Evolutionary conservation across 2,888 invertebrate genomes (phyloP).

Genomic region (Catocala fraxini): DNA sequence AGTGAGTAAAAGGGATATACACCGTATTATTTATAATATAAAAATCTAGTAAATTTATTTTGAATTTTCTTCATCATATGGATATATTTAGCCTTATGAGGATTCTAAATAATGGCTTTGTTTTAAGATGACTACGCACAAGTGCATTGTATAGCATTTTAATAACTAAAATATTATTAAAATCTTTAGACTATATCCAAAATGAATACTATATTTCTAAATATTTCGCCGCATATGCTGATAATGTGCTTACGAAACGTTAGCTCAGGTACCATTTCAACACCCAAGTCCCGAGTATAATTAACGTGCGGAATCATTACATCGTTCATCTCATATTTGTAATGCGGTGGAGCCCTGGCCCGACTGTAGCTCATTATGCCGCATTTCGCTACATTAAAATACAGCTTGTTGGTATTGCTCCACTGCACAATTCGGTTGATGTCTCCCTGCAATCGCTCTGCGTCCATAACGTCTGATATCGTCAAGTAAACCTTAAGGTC

Average conservation of each 20-base stretch:
- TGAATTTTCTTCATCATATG: not conserved
- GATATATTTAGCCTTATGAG: slow-evolving; percentile 7
- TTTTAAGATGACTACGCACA: not conserved
- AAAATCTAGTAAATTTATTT: not conserved
- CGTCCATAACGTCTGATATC: not conserved
- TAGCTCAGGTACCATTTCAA: not conserved
- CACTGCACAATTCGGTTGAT: no score
- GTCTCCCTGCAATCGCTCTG: no score
- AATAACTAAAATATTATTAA: not conserved
- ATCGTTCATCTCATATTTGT: not conserved
- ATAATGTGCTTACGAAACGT: not conserved
- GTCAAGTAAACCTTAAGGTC: no score
- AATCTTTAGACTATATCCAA: not conserved
- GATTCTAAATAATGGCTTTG: not conserved
- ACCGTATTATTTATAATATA: not conserved
- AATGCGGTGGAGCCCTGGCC: not conserved
- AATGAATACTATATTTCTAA: not conserved
- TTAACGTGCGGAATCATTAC: not conserved
- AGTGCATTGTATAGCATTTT: no score
- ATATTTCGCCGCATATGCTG: not conserved
- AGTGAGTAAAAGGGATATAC: not conserved
- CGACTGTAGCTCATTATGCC: not conserved
- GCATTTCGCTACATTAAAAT: not conserved
- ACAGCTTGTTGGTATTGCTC: not conserved
- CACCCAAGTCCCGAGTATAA: not conserved